A percentile compares a stretch with the other conserved stretches of the same genome.
Evolutionary conservation across 2,113 vertebrate genomes (phyloP).

Genomic region (Physeter macrocephalus): DNA sequence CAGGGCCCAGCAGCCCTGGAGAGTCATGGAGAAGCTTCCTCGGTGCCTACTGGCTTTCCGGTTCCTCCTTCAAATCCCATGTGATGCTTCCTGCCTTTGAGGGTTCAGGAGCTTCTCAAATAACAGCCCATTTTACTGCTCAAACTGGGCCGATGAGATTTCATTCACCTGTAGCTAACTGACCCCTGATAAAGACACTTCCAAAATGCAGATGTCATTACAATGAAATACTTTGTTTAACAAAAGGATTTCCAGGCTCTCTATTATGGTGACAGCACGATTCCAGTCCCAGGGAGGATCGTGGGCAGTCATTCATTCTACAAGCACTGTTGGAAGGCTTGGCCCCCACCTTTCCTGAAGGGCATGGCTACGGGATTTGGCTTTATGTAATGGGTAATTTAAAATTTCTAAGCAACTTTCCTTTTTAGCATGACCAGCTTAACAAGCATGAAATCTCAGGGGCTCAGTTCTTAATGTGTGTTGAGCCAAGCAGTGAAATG

Average conservation of each 20-base stretch:
- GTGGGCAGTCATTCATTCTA: not conserved
- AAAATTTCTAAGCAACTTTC: slow-evolving; percentile 37
- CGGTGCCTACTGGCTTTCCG: not conserved
- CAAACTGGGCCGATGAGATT: not conserved
- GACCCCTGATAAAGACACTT: not conserved
- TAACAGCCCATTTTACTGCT: not conserved
- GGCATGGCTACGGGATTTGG: not conserved
- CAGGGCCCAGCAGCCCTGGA: not conserved
- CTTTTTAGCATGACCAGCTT: slow-evolving; percentile 17
- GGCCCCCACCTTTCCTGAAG: not conserved
- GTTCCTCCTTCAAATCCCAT: not conserved
- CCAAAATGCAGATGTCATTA: not conserved
- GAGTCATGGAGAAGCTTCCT: not conserved
- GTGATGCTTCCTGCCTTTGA: not conserved
- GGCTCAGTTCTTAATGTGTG: slow-evolving; percentile 26
- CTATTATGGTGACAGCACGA: not conserved
- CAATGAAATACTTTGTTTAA: not conserved
- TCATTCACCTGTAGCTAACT: not conserved
- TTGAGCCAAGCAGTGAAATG: slow-evolving; percentile 19
- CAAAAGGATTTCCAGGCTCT: not conserved
- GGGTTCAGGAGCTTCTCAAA: not conserved
- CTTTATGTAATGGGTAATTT: not conserved
- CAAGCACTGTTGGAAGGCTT: not conserved
- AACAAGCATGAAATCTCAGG: slow-evolving; percentile 53
- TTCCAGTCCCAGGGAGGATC: not conserved